These are phyloP conservation scores for Cotesia chilonis DNA, from an alignment of 1,140 invertebrate genomes.

Conservation along the genomic window DNA sequence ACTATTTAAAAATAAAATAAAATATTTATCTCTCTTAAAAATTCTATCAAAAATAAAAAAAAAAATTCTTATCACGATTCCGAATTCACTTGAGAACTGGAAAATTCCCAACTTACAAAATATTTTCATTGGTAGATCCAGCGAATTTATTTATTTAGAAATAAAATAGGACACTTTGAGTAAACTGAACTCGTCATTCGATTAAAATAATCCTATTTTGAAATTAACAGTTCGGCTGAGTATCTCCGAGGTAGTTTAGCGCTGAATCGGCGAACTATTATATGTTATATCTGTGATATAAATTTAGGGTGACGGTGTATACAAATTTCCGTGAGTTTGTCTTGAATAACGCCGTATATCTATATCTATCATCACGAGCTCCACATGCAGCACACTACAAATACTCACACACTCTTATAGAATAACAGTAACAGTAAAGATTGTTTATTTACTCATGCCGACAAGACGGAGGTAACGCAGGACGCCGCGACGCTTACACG, in stretches of 20 bases:
- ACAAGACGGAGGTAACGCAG: constrained; percentile 59
- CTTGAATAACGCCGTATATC: constrained; percentile 5
- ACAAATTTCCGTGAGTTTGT: constrained; percentile 40
- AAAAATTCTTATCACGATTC: too few species aligned
- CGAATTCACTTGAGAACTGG: too few species aligned
- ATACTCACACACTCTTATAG: constrained; percentile 28
- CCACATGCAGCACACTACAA: constrained; percentile 26
- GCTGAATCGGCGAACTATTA: not conserved
- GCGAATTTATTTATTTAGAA: constrained; percentile 20
- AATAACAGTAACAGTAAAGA: not conserved
- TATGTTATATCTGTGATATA: constrained; percentile 10
- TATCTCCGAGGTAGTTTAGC: constrained; percentile 4
- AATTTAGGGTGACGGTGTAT: constrained; percentile 42
- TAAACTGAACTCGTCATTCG: constrained; percentile 21
- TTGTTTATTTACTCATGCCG: constrained; percentile 65
- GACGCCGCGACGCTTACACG: constrained; percentile 61
- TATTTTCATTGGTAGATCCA: constrained; percentile 13
- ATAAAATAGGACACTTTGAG: constrained; percentile 16
- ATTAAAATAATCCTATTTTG: constrained; percentile 41
- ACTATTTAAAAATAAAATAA: too few species aligned
- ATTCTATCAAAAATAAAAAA: too few species aligned
- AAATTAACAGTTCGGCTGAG: constrained; percentile 5
- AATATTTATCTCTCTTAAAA: too few species aligned
- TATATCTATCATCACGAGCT: too few species aligned
- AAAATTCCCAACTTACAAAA: too few species aligned